Evolutionary conservation across 2,888 invertebrate genomes (phyloP), one percentile per base, ranked within the genome.

Genomic region (Miltochrista miniata): DNA sequence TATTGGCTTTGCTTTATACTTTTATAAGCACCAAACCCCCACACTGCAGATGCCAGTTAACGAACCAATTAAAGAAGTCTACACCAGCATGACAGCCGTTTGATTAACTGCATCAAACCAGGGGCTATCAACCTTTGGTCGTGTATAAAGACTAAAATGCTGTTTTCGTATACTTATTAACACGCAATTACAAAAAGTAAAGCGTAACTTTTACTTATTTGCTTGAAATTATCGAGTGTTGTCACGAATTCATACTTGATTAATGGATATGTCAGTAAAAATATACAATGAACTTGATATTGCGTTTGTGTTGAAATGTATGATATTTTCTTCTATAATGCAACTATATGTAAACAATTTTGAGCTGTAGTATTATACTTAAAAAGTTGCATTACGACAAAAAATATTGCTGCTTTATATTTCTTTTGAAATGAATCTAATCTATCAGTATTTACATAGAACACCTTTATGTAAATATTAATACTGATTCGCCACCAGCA

Each of bases 131-230:
- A 50, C 59, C 62, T 47, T 30, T n/a, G 12, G 46, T 42, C 7
- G 11, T 11, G 0, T 45, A 36, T 15, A 51, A 56, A 51, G 54
- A 51, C 37, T 37, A 43, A 48, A 50, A 43, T 48, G 45, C 40
- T 18, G 9, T 42, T n/a, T 14, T 48, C 36, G 51, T 48, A 46
- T 2, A 46, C 48, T 48, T 42, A 11, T 39, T 36, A 38, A 45
- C 64, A 64, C 57, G 63, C 62, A 42, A 62, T 33, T 15, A 31
- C 14, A 53, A 51, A 53, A 64, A 59, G 10, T 18, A 1, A 39
- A n/a, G n/a, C 12, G 18, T 5, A 24, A 24, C 18, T 38, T 51
- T 34, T 53, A 35, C 12, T 13, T n/a, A 11, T 54, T 33, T 44
- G 36, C 7, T 37, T 37, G 13, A 47, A 48, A 44, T 51, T 48